Conservation (phyloP, 2,888 invertebrate genomes). For the Fabriciana adippe region DNA sequence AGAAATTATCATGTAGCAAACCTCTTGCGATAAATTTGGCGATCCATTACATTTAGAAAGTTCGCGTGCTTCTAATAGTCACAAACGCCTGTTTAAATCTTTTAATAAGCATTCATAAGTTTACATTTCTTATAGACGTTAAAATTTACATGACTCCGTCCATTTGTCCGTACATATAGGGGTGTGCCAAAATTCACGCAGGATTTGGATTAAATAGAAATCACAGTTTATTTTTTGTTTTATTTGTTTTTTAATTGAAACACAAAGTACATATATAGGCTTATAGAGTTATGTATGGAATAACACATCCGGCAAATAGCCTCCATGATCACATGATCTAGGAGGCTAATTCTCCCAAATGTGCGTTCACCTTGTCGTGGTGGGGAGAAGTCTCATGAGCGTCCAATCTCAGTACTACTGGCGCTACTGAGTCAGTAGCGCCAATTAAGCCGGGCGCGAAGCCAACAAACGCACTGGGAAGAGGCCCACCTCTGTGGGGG, state of each 20-base stretch:
- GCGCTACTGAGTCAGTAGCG: too few relatives aligned
- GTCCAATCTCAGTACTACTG: too few relatives aligned
- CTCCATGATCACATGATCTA: too few relatives aligned
- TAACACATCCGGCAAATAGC: too few relatives aligned
- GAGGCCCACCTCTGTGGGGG: too few relatives aligned
- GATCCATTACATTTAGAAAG: constrained; percentile 74
- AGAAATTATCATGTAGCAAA: constrained; percentile 59
- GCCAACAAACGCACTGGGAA: too few relatives aligned
- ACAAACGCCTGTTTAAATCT: constrained; percentile 63
- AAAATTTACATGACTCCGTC: constrained; percentile 30
- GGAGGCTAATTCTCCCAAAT: too few relatives aligned
- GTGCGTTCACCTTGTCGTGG: too few relatives aligned
- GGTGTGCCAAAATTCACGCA: neutral
- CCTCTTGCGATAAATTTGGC: constrained; percentile 71
- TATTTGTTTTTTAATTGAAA: neutral
- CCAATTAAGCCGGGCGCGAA: too few relatives aligned
- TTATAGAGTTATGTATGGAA: too few relatives aligned
- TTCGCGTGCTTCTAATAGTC: constrained; percentile 68
- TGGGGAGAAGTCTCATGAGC: too few relatives aligned
- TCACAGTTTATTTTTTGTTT: neutral
- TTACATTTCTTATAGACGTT: constrained; percentile 45
- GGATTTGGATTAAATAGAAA: too few relatives aligned
- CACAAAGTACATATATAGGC: neutral
- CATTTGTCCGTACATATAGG: constrained; percentile 19
- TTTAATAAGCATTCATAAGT: constrained; percentile 40